phyloP scores from a whole-genome alignment of 1,140 invertebrate species.

The Contarinia nasturtii region DNA sequence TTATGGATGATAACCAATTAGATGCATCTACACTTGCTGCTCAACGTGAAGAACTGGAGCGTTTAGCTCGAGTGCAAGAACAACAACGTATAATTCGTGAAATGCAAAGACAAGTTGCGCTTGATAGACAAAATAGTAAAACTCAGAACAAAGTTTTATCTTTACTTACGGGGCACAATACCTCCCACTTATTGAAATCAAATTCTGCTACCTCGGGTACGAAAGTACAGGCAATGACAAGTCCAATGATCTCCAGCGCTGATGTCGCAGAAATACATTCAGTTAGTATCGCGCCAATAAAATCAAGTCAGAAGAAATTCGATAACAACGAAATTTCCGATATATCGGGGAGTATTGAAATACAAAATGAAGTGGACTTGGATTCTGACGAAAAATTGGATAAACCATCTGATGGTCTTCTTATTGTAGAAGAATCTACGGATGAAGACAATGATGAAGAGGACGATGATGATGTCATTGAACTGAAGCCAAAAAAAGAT shows the following conservation, averaged over 20 bases:
- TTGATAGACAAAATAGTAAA: constrained; percentile 30
- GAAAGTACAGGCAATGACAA: constrained; percentile 8
- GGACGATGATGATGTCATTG: too few species aligned
- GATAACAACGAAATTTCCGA: too few species aligned
- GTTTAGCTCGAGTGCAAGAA: constrained; percentile 63
- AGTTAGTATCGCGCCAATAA: not conserved
- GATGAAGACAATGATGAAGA: not conserved
- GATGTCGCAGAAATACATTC: not conserved
- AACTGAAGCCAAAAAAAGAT: constrained; percentile 20
- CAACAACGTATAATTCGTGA: constrained; percentile 63
- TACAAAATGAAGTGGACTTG: too few species aligned
- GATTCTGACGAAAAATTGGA: too few species aligned
- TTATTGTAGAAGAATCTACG: not conserved
- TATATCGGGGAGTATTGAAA: too few species aligned
- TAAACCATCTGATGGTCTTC: not conserved
- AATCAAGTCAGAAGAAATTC: too few species aligned
- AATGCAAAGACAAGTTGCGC: constrained; percentile 18
- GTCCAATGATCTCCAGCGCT: not conserved
- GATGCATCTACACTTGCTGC: constrained; percentile 82
- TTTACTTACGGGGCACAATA: constrained; percentile 39
- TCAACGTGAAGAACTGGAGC: constrained; percentile 78
- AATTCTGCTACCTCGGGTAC: not conserved
- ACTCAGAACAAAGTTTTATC: constrained; percentile 45
- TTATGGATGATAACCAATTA: constrained; percentile 79
- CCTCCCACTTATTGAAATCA: not conserved